Conservation (phyloP, 2,888 invertebrate species). For the Anoplius nigerrimus region DNA sequence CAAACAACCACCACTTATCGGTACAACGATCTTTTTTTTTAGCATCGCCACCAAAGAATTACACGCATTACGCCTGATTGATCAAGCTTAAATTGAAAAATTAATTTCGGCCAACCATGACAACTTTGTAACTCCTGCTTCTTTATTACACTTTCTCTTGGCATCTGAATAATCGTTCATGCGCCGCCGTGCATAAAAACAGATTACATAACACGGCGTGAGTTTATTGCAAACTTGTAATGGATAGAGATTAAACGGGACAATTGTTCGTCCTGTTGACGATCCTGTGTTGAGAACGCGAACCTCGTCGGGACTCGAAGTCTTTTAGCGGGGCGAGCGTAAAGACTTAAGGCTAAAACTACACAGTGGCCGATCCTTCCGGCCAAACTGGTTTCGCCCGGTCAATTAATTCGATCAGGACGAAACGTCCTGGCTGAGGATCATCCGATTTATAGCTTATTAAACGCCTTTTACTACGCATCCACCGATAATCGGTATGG, state of each 20-base stretch:
- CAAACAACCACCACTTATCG: too few relatives aligned
- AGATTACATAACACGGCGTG: too few relatives aligned
- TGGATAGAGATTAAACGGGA: neutral
- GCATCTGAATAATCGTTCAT: too few relatives aligned
- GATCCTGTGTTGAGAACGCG: neutral
- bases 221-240: too few relatives aligned
- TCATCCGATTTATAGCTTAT: conserved; percentile 28
- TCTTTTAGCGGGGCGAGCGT: conserved; percentile 13
- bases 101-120: too few relatives aligned
- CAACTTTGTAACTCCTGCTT: too few relatives aligned
- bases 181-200: too few relatives aligned
- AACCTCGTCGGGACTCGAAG: neutral
- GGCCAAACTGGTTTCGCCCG: conserved; percentile 62
- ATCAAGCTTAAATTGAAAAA: too few relatives aligned
- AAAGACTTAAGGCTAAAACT: conserved; percentile 37
- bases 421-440: conserved; percentile 30
- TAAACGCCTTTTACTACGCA: conserved; percentile 6
- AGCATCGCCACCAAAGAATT: too few relatives aligned
- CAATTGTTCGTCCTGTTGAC: neutral
- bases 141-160: too few relatives aligned
- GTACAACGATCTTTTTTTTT: too few relatives aligned
- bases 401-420: conserved; percentile 63
- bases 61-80: too few relatives aligned
- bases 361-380: conserved; percentile 36
- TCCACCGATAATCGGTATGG: conserved; percentile 4